phyloP scores from a whole-genome alignment of 2,113 vertebrate species.

The Psilopsiagon aymara region DNA sequence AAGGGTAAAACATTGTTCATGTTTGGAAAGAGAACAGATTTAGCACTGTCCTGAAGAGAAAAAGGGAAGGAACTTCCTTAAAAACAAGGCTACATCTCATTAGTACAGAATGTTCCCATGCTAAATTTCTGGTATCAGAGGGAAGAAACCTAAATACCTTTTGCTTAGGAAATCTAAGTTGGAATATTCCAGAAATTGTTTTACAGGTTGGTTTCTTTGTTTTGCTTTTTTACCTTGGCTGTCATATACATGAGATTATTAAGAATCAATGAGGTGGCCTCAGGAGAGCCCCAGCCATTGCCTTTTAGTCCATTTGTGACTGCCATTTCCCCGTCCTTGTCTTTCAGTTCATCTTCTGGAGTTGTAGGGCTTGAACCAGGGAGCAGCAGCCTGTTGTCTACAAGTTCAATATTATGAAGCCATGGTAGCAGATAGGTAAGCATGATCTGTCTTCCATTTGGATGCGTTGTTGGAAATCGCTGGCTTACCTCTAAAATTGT shows the following conservation, averaged over 20 bases:
- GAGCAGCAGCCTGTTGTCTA: conserved; percentile 93
- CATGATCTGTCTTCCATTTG: conserved; percentile 97
- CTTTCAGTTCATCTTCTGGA: conserved; percentile 87
- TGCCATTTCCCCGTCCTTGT: conserved; percentile 77
- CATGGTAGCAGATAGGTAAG: conserved; percentile 95
- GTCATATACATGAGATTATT: conserved; percentile 99
- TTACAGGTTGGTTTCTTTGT: neutral
- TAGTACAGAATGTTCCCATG: neutral
- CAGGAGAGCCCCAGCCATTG: conserved; percentile 95
- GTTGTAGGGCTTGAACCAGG: conserved; percentile 92
- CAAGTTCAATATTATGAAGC: conserved; percentile 96
- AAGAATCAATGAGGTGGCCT: conserved; percentile 94
- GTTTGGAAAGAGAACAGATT: neutral
- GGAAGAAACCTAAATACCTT: neutral
- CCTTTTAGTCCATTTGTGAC: conserved; percentile 86
- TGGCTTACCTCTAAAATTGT: conserved; percentile 91
- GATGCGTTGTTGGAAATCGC: conserved; percentile 93
- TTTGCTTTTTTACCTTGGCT: conserved; percentile 86
- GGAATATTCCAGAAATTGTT: neutral
- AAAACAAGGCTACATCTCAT: neutral
- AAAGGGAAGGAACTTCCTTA: neutral
- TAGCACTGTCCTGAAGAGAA: neutral
- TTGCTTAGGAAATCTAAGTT: neutral
- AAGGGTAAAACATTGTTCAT: neutral
- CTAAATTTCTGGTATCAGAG: neutral